Evolutionary conservation across 2,113 vertebrate genomes (phyloP), one percentile per base, ranked within the genome.

Genomic region (Lipophrys pholis): DNA sequence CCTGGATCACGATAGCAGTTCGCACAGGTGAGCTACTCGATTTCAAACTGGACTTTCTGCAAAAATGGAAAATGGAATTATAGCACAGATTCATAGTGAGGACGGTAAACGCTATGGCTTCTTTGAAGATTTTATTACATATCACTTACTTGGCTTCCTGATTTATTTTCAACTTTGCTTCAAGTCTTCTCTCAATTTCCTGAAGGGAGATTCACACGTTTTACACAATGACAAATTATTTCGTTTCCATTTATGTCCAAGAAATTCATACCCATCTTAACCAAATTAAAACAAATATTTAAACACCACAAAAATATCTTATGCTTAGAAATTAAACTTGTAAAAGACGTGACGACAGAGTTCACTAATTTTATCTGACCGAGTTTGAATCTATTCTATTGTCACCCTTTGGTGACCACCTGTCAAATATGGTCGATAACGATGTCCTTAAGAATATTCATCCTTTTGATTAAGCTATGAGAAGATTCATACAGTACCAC

Each of bases 141-240:
- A 45, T 77, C 42, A 35, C 79, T 96, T 93, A 98, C 97, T 95
- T 97, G 89, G 97, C 94, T 85, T 96, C 95, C 86, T 97, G 95
- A 3, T 93, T 96, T 92, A 98, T 98, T 93, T 95, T 97, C 91
- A 99, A 93, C 80, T 97, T 98, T 89, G 97, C 97, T 80, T 98
- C 97, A 91, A 99, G 92, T 77, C 97, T 92, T 93, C 97, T 95
- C 81, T 98, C 97, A 84, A 99, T 97, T 93, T 99, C 97, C 97
- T 99, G 55, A 2, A 41, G 41, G 41, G 35, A 17, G 16, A 66
- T 7, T 14, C 6, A 7, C 6, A 60, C 14, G 36, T 36, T 11
- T 45, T 7, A 45, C n/a, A 69, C 21, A 30, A 30, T 4, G 4
- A 30, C 2, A 9, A 36, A 56, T 56, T 35, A 62, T 11, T 14